Base-by-base conservation (phyloP, 1,140 invertebrate genomes). In the Agrilus planipennis region DNA sequence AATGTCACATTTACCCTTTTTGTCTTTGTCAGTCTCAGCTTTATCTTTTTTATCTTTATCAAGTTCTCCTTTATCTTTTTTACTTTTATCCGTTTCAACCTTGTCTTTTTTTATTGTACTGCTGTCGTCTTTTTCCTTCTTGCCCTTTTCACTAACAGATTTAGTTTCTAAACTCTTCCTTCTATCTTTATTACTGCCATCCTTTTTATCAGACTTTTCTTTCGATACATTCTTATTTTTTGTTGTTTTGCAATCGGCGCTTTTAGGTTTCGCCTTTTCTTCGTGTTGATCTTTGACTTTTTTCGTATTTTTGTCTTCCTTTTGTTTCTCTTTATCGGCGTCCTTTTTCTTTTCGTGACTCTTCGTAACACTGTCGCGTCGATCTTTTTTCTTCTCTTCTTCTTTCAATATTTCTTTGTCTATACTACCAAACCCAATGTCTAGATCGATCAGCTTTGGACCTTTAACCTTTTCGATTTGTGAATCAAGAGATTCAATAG, bases 201-300 rank as follows among this genome's bases (percentile, higher is more conserved):
- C 21, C 10, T 40, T 10, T 6, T 14, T 19, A 18, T 36, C 10
- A 38, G 37, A 29, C 3, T 23, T 11, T 31, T 40, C 25, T 30
- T 47, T 23, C 19, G 39, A 23, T 12, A 17, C 38, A 34, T 39
- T 50, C 14, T 44, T 42, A n/a, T 49, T 41, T 10, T 44, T 30
- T 39, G 36, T 32, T 3, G 16, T 11, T 11, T 11, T 29, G 15
- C 3, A 37, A 41, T 47, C 44, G 3, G 19, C 14, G 10, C 39
- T 38, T 20, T n/a, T n/a, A n/a, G n/a, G n/a, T n/a, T n/a, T n/a
- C n/a, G n/a, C n/a, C n/a, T n/a, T n/a, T n/a, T n/a, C n/a, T n/a
- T n/a, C n/a, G n/a, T n/a, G n/a, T n/a, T n/a, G n/a, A n/a, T n/a
- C n/a, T n/a, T n/a, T n/a, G n/a, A n/a, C n/a, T n/a, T n/a, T n/a